These are phyloP conservation scores for Zaprionus tsacasi DNA, from an alignment of 1,140 invertebrate species.

Conservation along the genomic window DNA sequence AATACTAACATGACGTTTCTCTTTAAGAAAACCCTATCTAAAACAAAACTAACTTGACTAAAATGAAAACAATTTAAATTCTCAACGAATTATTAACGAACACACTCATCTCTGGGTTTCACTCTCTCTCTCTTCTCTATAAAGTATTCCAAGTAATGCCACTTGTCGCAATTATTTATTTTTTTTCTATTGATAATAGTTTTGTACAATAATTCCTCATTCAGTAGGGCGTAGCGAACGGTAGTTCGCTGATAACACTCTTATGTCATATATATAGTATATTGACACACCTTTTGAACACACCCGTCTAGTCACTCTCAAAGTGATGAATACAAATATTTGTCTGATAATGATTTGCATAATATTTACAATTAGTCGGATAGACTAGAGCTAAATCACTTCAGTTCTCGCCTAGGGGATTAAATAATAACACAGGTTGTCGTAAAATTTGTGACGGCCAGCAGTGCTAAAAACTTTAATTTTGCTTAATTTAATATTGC, in stretches of 20 bases:
- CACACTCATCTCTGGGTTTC: background rate
- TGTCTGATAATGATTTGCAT: conserved; percentile 30
- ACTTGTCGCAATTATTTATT: background rate
- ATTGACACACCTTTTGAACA: conserved; percentile 14
- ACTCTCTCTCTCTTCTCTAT: background rate
- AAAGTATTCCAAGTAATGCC: background rate
- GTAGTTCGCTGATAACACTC: background rate
- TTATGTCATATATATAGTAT: background rate
- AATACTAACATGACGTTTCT: background rate
- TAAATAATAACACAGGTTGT: conserved; percentile 31
- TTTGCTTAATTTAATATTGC: conserved; percentile 48
- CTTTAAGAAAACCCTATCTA: background rate
- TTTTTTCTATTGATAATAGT: background rate
- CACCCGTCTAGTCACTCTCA: background rate
- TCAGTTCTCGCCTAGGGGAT: conserved; percentile 12
- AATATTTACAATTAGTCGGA: background rate
- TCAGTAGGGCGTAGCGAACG: background rate
- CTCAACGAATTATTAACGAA: background rate
- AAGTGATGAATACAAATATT: background rate
- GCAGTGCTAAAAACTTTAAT: conserved; percentile 46
- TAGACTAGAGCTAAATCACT: conserved; percentile 16
- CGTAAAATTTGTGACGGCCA: conserved; percentile 31
- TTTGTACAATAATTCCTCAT: conserved; percentile 1
- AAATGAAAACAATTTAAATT: background rate
- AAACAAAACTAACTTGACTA: conserved; percentile 1